These are phyloP conservation scores for Philonicus albiceps DNA, from an alignment of 2,888 invertebrate genomes.

Conservation along the genomic window DNA sequence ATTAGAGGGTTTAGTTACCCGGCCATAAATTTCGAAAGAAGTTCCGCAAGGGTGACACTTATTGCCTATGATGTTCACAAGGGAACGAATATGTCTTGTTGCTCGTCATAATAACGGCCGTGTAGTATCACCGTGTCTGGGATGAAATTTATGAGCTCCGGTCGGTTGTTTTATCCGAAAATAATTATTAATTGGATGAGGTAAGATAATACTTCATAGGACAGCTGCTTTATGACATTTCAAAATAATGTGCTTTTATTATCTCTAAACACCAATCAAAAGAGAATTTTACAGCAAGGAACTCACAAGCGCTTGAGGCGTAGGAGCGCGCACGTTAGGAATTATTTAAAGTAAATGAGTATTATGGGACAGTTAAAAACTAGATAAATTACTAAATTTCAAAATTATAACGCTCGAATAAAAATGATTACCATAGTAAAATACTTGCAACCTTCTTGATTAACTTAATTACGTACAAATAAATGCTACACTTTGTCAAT, in stretches of 20 bases:
- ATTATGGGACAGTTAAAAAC: background rate
- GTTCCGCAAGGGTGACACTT: background rate
- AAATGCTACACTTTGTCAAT: too few species aligned
- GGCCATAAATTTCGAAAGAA: background rate
- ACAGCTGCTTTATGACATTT: background rate
- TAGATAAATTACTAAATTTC: background rate
- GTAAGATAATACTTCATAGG: background rate
- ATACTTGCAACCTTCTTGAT: background rate
- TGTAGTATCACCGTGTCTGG: background rate
- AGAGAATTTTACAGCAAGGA: background rate
- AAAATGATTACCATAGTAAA: background rate
- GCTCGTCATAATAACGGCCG: background rate
- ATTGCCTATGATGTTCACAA: background rate
- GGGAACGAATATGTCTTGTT: background rate
- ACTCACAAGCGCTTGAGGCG: background rate
- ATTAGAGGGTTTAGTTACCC: background rate
- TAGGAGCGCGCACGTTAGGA: background rate
- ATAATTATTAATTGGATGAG: background rate
- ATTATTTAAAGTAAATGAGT: background rate
- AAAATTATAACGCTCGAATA: background rate
- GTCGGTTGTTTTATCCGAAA: background rate
- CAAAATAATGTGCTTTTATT: background rate
- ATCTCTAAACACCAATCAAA: background rate
- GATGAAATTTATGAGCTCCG: background rate
- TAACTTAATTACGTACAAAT: too few species aligned